A percentile compares a stretch with the other conserved stretches of the same genome.
Conservation (phyloP, 2,797 vertebrate genomes). For the Epinephelus awoara region DNA sequence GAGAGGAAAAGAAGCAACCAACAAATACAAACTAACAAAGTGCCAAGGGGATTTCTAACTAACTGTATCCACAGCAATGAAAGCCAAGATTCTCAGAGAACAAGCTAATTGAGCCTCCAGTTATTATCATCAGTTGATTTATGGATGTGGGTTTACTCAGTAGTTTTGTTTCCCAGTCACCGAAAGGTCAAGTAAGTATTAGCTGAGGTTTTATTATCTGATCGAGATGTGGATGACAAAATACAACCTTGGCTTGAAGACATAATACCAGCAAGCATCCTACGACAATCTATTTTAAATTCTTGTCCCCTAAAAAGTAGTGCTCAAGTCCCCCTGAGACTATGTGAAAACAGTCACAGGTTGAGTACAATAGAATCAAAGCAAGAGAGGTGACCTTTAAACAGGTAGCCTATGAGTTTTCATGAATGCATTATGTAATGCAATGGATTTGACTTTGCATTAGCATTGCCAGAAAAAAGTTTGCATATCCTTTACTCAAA, state of each 20-base stretch:
- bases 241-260: not conserved
- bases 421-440: not conserved
- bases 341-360: not conserved
- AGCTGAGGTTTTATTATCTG: not conserved
- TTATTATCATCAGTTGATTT: constrained; percentile 30
- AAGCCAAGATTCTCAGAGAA: constrained; percentile 18
- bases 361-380: not conserved
- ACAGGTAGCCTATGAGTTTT: not conserved
- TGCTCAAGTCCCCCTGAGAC: not conserved
- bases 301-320: not conserved
- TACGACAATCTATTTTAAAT: not conserved
- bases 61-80: constrained; percentile 10
- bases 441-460: not conserved
- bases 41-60: not conserved
- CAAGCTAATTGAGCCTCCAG: constrained; percentile 13
- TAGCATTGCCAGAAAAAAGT: not conserved
- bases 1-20: constrained; percentile 9
- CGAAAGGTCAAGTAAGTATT: constrained; percentile 7
- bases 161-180: constrained; percentile 18
- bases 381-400: not conserved
- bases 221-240: constrained; percentile 13
- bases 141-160: not conserved
- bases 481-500: too few relatives aligned
- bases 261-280: not conserved
- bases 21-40: constrained; percentile 15